These are phyloP conservation scores for Cepaea hortensis DNA, from an alignment of 2,888 invertebrate genomes.

Conservation along the genomic window DNA sequence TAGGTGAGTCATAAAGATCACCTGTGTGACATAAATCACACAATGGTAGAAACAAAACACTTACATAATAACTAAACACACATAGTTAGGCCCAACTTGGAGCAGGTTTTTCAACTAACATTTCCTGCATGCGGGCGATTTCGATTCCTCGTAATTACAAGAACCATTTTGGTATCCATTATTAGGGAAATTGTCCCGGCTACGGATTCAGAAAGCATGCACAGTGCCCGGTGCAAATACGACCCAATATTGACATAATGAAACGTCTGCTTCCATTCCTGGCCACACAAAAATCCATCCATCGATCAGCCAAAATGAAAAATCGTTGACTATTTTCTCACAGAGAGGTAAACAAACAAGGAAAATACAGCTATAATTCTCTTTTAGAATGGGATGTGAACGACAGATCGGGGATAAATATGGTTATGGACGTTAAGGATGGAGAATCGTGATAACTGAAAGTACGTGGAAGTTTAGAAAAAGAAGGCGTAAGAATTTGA, in stretches of 20 bases:
- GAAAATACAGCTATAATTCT: background rate
- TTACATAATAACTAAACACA: no score
- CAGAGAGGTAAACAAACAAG: constrained; percentile 1
- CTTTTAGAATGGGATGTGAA: background rate
- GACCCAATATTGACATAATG: constrained; percentile 11
- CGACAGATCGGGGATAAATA: background rate
- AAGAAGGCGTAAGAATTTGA: no score
- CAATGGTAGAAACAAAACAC: no score
- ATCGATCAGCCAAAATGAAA: constrained; percentile 15
- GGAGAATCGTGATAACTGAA: no score
- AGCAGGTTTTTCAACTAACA: background rate
- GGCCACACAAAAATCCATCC: background rate
- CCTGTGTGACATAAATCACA: no score
- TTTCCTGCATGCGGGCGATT: background rate
- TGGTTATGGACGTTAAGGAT: background rate
- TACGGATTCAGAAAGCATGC: background rate
- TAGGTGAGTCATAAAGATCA: no score
- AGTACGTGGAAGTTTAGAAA: no score
- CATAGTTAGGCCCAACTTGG: no score
- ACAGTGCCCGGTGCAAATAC: constrained; percentile 5
- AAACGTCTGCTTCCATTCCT: background rate
- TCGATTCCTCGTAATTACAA: background rate
- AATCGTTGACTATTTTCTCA: constrained; percentile 5
- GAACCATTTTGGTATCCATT: background rate
- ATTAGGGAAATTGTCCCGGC: background rate